Evolutionary conservation across 2,888 invertebrate species (phyloP).

Genomic region (Torymus auratus): DNA sequence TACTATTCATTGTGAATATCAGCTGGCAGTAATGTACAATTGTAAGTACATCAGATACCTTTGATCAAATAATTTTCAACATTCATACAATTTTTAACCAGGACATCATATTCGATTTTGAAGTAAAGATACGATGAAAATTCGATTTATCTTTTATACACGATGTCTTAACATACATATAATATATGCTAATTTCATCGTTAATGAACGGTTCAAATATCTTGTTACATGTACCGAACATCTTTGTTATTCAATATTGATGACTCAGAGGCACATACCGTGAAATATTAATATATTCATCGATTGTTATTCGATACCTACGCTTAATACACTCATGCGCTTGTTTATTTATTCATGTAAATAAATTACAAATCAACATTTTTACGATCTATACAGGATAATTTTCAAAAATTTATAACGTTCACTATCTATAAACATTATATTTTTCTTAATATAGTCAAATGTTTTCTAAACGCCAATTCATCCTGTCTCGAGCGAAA

Average conservation of each 20-base stretch:
- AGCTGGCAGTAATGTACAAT: too few relatives aligned
- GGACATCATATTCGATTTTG: too few relatives aligned
- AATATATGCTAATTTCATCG: not conserved
- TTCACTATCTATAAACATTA: not conserved
- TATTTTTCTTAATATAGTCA: not conserved
- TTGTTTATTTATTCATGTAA: conserved; percentile 28
- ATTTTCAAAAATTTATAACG: not conserved
- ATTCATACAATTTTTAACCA: too few relatives aligned
- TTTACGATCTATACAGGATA: not conserved
- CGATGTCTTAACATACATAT: too few relatives aligned
- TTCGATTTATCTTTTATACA: too few relatives aligned
- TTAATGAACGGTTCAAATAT: conserved; percentile 8
- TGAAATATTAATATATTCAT: conserved; percentile 22
- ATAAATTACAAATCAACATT: conserved; percentile 5
- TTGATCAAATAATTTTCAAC: too few relatives aligned
- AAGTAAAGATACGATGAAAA: too few relatives aligned
- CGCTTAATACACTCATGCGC: not conserved
- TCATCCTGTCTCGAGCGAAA: too few relatives aligned
- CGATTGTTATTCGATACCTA: conserved; percentile 21
- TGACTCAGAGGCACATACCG: conserved; percentile 24
- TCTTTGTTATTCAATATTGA: conserved; percentile 26
- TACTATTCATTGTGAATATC: too few relatives aligned
- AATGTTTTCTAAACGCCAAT: not conserved
- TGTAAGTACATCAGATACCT: too few relatives aligned
- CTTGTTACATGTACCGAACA: conserved; percentile 6